Percentiles rank a stretch among this genome's conserved stretches.
phyloP scores from a whole-genome alignment of 1,140 invertebrate species.

The Littorina saxatilis region DNA sequence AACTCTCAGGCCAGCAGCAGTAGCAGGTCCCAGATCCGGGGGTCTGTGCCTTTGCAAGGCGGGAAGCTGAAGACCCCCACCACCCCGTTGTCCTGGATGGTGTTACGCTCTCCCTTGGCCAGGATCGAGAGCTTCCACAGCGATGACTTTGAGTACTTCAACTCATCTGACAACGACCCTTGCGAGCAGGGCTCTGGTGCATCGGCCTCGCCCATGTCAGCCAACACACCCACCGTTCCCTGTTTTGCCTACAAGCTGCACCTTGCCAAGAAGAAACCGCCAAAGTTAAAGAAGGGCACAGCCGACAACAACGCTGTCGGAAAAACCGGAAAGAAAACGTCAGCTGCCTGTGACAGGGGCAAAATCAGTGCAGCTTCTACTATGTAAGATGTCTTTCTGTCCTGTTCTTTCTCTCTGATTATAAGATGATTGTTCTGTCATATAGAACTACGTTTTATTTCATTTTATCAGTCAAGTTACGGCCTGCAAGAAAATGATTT shows the following conservation, averaged over 20 bases:
- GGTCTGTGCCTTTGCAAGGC: slow-evolving; percentile 17
- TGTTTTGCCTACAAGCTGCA: slow-evolving; percentile 70
- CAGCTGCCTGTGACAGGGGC: neutral
- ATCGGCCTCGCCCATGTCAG: slow-evolving; percentile 60
- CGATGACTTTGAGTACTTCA: slow-evolving; percentile 69
- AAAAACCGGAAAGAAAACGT: slow-evolving; percentile 18
- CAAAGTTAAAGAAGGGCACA: slow-evolving; percentile 60
- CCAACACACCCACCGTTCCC: slow-evolving; percentile 66
- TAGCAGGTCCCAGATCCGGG: slow-evolving; percentile 24
- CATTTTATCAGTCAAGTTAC: too few relatives aligned
- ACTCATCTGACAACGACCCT: slow-evolving; percentile 54
- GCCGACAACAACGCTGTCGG: slow-evolving; percentile 39
- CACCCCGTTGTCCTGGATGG: slow-evolving; percentile 64
- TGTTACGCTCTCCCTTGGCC: slow-evolving; percentile 67
- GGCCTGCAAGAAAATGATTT: too few relatives aligned
- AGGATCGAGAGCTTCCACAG: slow-evolving; percentile 73
- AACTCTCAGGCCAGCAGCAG: slow-evolving; percentile 37
- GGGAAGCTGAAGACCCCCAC: slow-evolving; percentile 60
- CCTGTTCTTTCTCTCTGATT: neutral
- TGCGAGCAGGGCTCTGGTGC: slow-evolving; percentile 50
- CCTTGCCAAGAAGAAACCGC: slow-evolving; percentile 60
- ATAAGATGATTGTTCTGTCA: too few relatives aligned
- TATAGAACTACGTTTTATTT: too few relatives aligned
- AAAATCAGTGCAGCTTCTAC: neutral
- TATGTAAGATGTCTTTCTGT: slow-evolving; percentile 22